Percentiles rank a stretch among this genome's conserved stretches.
phyloP scores from a whole-genome alignment of 1,140 invertebrate species.

The Spodoptera litura region DNA sequence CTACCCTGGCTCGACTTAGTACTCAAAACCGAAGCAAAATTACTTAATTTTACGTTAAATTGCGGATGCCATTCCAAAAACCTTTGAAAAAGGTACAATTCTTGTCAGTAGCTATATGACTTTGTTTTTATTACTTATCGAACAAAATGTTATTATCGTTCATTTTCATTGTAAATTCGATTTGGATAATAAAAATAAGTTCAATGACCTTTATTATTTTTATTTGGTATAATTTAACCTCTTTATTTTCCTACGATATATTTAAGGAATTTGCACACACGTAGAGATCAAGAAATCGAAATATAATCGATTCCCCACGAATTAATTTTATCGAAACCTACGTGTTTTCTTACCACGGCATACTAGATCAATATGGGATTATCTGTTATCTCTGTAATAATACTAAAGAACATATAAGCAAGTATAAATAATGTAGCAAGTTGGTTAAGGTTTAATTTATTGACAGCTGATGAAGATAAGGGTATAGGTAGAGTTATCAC shows the following conservation, averaged over 20 bases:
- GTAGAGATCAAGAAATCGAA: neutral
- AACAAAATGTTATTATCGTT: slow-evolving; percentile 70
- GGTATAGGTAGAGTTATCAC: slow-evolving; percentile 54
- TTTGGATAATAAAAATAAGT: slow-evolving; percentile 79
- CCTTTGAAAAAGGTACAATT: slow-evolving; percentile 82
- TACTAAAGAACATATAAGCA: neutral
- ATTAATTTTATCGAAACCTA: neutral
- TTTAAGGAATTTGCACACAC: no score
- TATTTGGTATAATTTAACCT: no score
- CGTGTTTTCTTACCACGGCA: neutral
- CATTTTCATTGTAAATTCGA: slow-evolving; percentile 79
- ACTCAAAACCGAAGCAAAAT: slow-evolving; percentile 35
- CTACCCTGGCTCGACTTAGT: slow-evolving; percentile 31
- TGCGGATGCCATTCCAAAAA: slow-evolving; percentile 79
- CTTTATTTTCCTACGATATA: no score
- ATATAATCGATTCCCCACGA: slow-evolving; percentile 13
- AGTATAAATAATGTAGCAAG: slow-evolving; percentile 30
- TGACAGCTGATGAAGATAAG: slow-evolving; percentile 66
- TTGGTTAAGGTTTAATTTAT: slow-evolving; percentile 52
- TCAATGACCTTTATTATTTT: slow-evolving; percentile 56
- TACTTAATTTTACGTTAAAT: slow-evolving; percentile 53
- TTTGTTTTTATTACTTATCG: slow-evolving; percentile 66
- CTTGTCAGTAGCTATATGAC: slow-evolving; percentile 82
- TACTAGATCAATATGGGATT: slow-evolving; percentile 1
- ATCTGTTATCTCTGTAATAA: slow-evolving; percentile 1